These are phyloP conservation scores for Styela plicata DNA, from an alignment of 23 tunicate genomes.

Conservation along the genomic window DNA sequence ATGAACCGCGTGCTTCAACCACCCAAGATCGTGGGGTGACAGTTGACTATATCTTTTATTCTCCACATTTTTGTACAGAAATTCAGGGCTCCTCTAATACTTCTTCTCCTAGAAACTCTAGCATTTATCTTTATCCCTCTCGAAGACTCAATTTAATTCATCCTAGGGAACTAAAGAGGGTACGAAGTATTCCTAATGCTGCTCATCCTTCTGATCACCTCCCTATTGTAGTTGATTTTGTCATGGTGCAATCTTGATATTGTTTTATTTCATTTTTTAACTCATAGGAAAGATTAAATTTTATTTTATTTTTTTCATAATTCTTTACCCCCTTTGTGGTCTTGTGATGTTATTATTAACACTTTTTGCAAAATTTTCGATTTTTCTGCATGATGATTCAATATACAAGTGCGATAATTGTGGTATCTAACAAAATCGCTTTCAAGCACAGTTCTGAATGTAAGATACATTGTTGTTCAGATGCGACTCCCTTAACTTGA, in stretches of 20 bases:
- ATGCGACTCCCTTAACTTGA: too few relatives aligned
- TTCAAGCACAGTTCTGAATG: too few relatives aligned
- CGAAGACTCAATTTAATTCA: constrained; percentile 9
- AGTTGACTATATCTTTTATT: constrained; percentile 79
- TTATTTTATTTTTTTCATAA: too few relatives aligned
- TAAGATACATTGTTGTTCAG: too few relatives aligned
- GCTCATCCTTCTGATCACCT: constrained; percentile 80
- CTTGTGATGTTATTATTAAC: too few relatives aligned
- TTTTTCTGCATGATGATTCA: too few relatives aligned
- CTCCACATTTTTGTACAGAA: neutral
- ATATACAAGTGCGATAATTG: too few relatives aligned
- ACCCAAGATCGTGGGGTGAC: constrained; percentile 74
- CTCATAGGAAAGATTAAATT: too few relatives aligned
- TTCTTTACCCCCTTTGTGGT: too few relatives aligned
- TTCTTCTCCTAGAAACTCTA: neutral
- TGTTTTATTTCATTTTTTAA: too few relatives aligned
- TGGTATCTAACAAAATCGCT: too few relatives aligned
- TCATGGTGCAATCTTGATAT: neutral
- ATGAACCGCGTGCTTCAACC: constrained; percentile 43
- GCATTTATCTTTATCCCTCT: constrained; percentile 16
- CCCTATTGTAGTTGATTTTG: constrained; percentile 64
- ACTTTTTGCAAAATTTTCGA: too few relatives aligned
- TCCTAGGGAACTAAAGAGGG: constrained; percentile 31
- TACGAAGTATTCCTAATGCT: constrained; percentile 49
- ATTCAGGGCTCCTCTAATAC: neutral